These are phyloP conservation scores for Agrochola litura DNA, from an alignment of 2,888 invertebrate genomes.

Conservation along the genomic window DNA sequence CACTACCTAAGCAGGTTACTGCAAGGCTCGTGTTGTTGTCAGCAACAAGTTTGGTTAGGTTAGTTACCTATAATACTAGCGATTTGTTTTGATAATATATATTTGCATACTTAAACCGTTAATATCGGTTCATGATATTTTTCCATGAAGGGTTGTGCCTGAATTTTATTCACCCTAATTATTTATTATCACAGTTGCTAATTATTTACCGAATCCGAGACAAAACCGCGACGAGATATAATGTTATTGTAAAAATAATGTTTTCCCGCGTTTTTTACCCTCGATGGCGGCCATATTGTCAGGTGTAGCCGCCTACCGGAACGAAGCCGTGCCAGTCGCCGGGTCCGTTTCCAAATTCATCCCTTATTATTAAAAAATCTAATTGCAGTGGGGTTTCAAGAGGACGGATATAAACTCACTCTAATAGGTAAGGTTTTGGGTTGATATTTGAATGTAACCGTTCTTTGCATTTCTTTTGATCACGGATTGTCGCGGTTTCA, in stretches of 20 bases:
- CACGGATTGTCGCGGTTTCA: constrained; percentile 7
- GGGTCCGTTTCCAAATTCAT: constrained; percentile 50
- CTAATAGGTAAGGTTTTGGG: constrained; percentile 1
- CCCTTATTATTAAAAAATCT: constrained; percentile 60
- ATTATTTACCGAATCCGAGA: constrained; percentile 49
- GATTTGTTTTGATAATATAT: constrained; percentile 18
- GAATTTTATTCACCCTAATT: constrained; percentile 54
- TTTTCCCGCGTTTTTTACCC: constrained; percentile 65
- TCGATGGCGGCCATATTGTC: constrained; percentile 58
- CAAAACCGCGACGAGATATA: constrained; percentile 50
- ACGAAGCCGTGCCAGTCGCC: constrained; percentile 68
- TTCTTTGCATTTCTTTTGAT: constrained; percentile 13
- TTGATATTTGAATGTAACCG: constrained; percentile 25
- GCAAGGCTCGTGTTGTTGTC: neutral
- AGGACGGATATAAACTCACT: constrained; percentile 10
- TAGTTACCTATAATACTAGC: neutral
- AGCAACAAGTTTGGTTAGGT: constrained; percentile 12
- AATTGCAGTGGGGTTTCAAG: constrained; percentile 51
- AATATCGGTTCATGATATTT: neutral
- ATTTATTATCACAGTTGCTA: constrained; percentile 44
- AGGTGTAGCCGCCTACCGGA: constrained; percentile 64
- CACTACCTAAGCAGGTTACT: neutral
- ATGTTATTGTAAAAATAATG: constrained; percentile 33
- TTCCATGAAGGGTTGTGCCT: neutral
- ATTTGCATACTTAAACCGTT: constrained; percentile 17